These are phyloP conservation scores for Oceanodroma tethys DNA, from an alignment of 2,113 vertebrate species.

Conservation along the genomic window DNA sequence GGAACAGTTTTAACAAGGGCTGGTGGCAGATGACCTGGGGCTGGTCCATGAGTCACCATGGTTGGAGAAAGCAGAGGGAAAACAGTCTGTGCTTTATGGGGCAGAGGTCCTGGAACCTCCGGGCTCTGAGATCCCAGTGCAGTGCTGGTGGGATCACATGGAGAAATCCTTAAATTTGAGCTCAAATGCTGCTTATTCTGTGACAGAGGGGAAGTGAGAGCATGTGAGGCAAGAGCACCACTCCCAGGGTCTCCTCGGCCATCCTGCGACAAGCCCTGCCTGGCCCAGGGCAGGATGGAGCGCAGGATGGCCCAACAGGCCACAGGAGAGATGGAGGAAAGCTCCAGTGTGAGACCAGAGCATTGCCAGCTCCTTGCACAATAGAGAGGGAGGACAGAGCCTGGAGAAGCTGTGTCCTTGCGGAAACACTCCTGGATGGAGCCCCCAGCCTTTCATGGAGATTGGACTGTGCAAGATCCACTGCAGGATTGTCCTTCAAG, in stretches of 20 bases:
- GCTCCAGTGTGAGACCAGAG: background rate
- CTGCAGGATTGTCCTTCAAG: background rate
- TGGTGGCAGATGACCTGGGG: background rate
- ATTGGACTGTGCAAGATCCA: background rate
- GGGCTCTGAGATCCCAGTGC: background rate
- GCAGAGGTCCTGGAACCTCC: background rate
- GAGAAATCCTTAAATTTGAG: background rate
- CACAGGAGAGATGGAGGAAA: background rate
- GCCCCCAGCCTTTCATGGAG: background rate
- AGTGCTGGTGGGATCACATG: background rate
- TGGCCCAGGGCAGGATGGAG: background rate
- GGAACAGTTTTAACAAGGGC: background rate
- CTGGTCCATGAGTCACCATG: background rate
- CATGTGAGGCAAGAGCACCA: background rate
- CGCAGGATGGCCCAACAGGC: background rate
- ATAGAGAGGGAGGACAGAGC: background rate
- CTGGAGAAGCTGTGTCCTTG: background rate
- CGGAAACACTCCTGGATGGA: background rate
- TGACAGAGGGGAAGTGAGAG: background rate
- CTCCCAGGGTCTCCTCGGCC: background rate
- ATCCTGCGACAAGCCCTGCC: background rate
- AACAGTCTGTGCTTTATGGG: background rate
- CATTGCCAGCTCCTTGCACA: background rate
- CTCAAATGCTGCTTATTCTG: background rate
- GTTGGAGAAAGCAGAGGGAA: background rate